Base-by-base conservation (phyloP, 2,113 vertebrate species). In the Podilymbus podiceps region DNA sequence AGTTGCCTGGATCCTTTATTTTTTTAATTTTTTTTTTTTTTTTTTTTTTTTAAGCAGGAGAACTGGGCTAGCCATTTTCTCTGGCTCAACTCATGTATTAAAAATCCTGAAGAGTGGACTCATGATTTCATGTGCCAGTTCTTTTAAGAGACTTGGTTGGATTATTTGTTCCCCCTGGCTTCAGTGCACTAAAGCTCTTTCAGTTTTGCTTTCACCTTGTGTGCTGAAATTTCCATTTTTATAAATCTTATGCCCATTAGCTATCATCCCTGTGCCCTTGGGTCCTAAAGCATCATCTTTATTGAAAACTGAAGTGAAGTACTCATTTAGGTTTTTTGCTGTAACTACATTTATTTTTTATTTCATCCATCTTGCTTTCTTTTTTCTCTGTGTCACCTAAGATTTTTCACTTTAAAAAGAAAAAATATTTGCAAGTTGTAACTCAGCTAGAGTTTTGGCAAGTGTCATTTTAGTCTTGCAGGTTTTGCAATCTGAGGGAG, bases 161-260 rank as follows among this genome's bases (percentile, higher is more conserved):
- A 89, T 95, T 95, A 90, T 92, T 93, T 86, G 38, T 89, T 76
- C 91, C 91, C 88, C 14, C 68, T 83, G 72, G 90, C 85, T 96
- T 83, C 55, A 63, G 86, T 92, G 68, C 90, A 88, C 74, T 96
- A 90, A 97, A 92, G 79, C 72, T 90, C 72, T 84, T 95, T 84
- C 68, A 93, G 86, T 86, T 90, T 80, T 95, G 31, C 86, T 89
- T 96, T 95, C 89, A 97, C 94, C 86, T 92, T 93, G 79, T 68
- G 89, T 86, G 47, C 50, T 1, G 46, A 74, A 95, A 96, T 95
- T 92, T 95, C 95, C 89, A 95, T 97, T 96, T 97, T 92, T 93
- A 84, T 92, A 92, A 95, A 84, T 84, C 76, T 93, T 49, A 8
- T 88, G 72, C 73, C 91, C 80, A 92, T 96, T 95, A 92, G 47